phyloP scores from a whole-genome alignment of 53 echinoderm and acorn worm genomes.

The Paracentrotus lividus region DNA sequence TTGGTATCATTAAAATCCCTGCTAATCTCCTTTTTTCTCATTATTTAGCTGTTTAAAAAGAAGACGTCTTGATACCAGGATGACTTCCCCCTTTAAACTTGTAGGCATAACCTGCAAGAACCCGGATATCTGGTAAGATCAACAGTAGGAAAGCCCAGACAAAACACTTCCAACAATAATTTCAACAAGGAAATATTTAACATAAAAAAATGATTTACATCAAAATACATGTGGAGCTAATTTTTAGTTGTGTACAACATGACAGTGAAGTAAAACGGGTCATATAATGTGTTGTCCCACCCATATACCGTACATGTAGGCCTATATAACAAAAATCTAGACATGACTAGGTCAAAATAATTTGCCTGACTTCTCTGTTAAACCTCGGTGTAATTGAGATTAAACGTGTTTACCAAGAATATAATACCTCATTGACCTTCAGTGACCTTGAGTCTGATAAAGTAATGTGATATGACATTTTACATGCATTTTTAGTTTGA shows the following conservation, averaged over 20 bases:
- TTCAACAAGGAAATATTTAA: not conserved
- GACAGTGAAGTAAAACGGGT: too few relatives aligned
- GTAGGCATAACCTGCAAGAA: not conserved
- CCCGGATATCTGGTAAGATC: not conserved
- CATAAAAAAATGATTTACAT: not conserved
- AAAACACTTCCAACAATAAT: not conserved
- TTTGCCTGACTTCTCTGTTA: too few relatives aligned
- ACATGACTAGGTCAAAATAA: too few relatives aligned
- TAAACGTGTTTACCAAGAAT: not conserved
- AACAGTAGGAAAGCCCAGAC: not conserved
- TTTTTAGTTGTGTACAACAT: too few relatives aligned
- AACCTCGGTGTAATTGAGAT: not conserved
- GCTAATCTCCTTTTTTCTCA: too few relatives aligned
- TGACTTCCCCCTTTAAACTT: too few relatives aligned
- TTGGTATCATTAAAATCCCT: too few relatives aligned
- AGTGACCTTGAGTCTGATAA: not conserved
- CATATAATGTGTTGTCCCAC: too few relatives aligned
- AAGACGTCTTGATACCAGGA: too few relatives aligned
- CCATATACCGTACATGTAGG: too few relatives aligned
- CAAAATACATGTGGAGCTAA: not conserved
- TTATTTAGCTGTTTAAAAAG: too few relatives aligned
- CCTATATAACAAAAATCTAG: too few relatives aligned
- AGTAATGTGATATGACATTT: not conserved
- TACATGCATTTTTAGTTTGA: not conserved
- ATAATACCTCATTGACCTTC: not conserved